phyloP scores from a whole-genome alignment of 2,113 vertebrate species.

The Corythaixoides concolor region DNA sequence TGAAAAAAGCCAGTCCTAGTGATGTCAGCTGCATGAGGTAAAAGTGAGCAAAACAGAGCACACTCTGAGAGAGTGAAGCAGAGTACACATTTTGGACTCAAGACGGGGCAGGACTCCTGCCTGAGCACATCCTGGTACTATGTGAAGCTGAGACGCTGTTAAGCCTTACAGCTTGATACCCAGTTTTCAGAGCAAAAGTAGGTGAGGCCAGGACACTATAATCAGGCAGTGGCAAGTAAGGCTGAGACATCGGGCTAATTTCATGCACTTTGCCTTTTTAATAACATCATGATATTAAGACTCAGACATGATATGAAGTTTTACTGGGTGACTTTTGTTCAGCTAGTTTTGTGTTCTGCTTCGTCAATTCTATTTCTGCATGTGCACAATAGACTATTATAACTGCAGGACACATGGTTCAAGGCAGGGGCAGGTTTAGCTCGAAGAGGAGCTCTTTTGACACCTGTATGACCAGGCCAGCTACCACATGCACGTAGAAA shows the following conservation, averaged over 20 bases:
- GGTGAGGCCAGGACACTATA: background rate
- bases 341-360: background rate
- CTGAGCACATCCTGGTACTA: background rate
- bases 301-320: background rate
- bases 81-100: background rate
- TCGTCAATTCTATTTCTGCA: background rate
- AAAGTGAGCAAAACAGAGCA: background rate
- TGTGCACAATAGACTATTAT: background rate
- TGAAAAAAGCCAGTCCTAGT: background rate
- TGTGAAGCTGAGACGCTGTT: background rate
- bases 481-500: background rate
- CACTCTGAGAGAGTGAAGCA: background rate
- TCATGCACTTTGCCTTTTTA: background rate
- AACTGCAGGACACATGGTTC: background rate
- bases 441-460: background rate
- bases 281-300: background rate
- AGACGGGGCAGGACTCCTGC: background rate
- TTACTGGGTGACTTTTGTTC: background rate
- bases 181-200: background rate
- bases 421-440: background rate
- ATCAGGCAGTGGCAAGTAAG: background rate
- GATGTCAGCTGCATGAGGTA: background rate
- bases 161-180: background rate
- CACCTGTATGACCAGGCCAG: background rate
- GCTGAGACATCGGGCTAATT: background rate